Evolutionary conservation across 2,113 vertebrate genomes (phyloP).

Genomic region (Colistium nudipinnis): DNA sequence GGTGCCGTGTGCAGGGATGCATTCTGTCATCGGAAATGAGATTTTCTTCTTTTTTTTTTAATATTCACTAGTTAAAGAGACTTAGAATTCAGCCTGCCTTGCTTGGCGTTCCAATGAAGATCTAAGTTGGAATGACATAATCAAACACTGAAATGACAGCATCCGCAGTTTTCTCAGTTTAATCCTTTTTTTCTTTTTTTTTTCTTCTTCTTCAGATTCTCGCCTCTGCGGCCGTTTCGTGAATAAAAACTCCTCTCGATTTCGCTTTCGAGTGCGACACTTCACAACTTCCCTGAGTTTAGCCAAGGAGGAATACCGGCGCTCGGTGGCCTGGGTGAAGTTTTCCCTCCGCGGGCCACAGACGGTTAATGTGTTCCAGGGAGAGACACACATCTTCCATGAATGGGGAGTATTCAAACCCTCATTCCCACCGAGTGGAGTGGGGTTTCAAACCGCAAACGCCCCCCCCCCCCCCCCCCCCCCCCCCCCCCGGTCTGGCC

Average conservation of each 20-base stretch:
- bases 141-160: too few relatives aligned
- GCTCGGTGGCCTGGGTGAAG: too few relatives aligned
- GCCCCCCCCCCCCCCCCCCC: too few relatives aligned
- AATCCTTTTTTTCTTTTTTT: too few relatives aligned
- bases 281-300: not conserved
- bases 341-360: constrained; percentile 26
- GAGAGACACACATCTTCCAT: constrained; percentile 28
- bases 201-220: not conserved
- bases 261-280: constrained; percentile 6
- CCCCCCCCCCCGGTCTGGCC: constrained; percentile 49
- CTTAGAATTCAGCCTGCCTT: too few relatives aligned
- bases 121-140: too few relatives aligned
- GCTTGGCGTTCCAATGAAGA: too few relatives aligned
- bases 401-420: constrained; percentile 64
- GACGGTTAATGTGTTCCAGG: constrained; percentile 47
- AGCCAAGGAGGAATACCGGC: not conserved
- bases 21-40: too few relatives aligned
- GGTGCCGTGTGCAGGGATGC: too few relatives aligned
- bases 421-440: constrained; percentile 59
- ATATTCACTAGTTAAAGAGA: too few relatives aligned
- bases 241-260: not conserved
- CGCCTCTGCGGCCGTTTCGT: not conserved
- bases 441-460: constrained; percentile 74
- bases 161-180: too few relatives aligned
- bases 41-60: too few relatives aligned